Evolutionary conservation across 2,888 invertebrate genomes (phyloP), one percentile per base, ranked within the genome.

Genomic region (Caenorhabditis zanzibari): DNA sequence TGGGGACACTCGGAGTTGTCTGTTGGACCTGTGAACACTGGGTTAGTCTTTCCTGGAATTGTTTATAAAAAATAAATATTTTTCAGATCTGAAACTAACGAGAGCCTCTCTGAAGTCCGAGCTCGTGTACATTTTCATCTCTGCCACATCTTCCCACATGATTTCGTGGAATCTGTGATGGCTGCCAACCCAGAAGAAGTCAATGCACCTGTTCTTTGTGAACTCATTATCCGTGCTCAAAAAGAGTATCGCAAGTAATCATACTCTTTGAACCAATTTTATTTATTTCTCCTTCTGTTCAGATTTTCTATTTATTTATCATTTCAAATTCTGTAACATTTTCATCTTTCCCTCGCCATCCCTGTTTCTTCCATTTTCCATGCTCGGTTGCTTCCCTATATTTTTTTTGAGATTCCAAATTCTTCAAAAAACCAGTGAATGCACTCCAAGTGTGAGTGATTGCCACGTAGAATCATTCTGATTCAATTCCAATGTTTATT

Each of bases 191-290:
- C 97, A 0, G 95, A 96, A 64, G 96, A 96, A 93, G 96, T 95
- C 28, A 96, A 96, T 93, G 95, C 97, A 12, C 96, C 96, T 93
- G 95, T 95, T 89, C 96, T 97, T 92, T 97, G 97, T 93, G 96
- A 91, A 64, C 86, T 85, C 64, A 91, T 91, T 26, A 85, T 91
- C 22, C 69, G 77, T 22, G 66, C 66, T 32, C 77, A 77, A 54
- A 77, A 73, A 35, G 77, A 82, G 24, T 73, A 73, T 28, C 68
- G 61, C 47, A 61, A 69, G 66, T 58, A 14, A 44, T 49, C 28
- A 47, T 47, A 47, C 14, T n/a, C 14, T 32, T 10, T 44, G 19
- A 10, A 32, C 24, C 35, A 19, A 32, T 19, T 24, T 47, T 54
- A 35, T 71, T 61, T 61, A 49, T 58, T 38, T 32, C 10, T 49